Base-by-base conservation (phyloP, 64 coral and sea anemone species). In the Astreopora myriophthalma region DNA sequence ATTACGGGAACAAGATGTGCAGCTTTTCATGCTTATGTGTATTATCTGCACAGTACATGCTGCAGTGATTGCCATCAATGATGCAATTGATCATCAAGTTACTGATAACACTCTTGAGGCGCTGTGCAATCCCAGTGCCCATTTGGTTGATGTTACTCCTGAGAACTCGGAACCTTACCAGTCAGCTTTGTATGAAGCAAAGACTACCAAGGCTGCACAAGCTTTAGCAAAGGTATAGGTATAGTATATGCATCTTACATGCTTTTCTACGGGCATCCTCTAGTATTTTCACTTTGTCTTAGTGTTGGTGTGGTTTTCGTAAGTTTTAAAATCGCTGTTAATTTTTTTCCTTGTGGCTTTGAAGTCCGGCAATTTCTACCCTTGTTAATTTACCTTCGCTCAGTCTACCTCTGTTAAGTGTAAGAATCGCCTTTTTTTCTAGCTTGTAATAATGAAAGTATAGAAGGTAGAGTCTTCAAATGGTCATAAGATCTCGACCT, bases 21-120 rank as follows among this genome's bases (percentile, higher is more conserved):
- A 24, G 42, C 25, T 51, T 26, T 66, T 35, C 29, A 34, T 44
- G 29, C 26, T 31, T 57, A 46, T 44, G 3, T 7, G 9, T 11
- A 68, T 29, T 70, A 38, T 83, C 58, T 33, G 51, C 86, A 65
- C 60, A 98, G 96, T 98, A 34, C 96, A 98, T 95, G 96, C 96
- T 25, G 93, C 96, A 82, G 91, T 98, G 14, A 98, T 98, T 88
- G 93, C 90, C 9, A 98, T 95, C 37, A 98, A 98, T 48, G 96
- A 98, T 71, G 96, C 96, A 8, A 87, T 98, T 36, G 90, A 98
- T 34, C 96, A 98, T 85, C 86, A 95, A 83, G 91, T 68, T 75
- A 87, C 94, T 48, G 63, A 75, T 35, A 88, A 27, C 17, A 98
- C 96, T 7, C 58, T 95, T 39, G 90, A 98, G 38, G 94, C 90